Conservation (phyloP, 2,113 vertebrate species). For the Stigmatopora nigra region DNA sequence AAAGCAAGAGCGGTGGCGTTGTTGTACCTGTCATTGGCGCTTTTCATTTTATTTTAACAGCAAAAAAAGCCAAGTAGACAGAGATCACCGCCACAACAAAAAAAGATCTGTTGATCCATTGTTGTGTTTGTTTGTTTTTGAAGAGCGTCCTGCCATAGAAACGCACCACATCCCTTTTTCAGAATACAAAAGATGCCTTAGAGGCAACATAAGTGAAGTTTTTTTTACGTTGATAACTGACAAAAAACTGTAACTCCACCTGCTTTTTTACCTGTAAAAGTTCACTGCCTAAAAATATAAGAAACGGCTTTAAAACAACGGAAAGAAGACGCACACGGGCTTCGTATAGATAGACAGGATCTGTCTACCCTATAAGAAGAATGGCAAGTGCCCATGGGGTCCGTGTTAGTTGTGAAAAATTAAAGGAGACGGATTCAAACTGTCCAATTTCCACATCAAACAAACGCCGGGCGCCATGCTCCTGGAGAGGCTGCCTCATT, state of each 20-base stretch:
- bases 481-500: constrained; percentile 95
- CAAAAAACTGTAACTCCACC: constrained; percentile 51
- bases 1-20: constrained; percentile 25
- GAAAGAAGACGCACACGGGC: constrained; percentile 34
- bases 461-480: constrained; percentile 84
- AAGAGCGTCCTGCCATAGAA: constrained; percentile 58
- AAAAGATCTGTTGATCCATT: constrained; percentile 60
- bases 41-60: constrained; percentile 63
- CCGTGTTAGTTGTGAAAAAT: constrained; percentile 99
- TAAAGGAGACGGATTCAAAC: constrained; percentile 99
- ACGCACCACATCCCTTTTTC: constrained; percentile 60
- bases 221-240: constrained; percentile 70
- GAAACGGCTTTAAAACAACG: neutral
- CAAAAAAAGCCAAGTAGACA: constrained; percentile 55
- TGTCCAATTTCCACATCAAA: constrained; percentile 99
- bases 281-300: neutral
- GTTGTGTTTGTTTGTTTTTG: constrained; percentile 66
- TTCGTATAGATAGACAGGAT: constrained; percentile 43
- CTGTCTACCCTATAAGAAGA: constrained; percentile 85
- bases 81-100: constrained; percentile 64
- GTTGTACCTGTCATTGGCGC: constrained; percentile 58
- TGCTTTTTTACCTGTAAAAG: constrained; percentile 44
- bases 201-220: constrained; percentile 67
- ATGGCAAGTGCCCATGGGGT: constrained; percentile 83
- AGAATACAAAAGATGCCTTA: constrained; percentile 71